phyloP scores from a whole-genome alignment of 1,140 invertebrate species.

The Anastrepha obliqua region DNA sequence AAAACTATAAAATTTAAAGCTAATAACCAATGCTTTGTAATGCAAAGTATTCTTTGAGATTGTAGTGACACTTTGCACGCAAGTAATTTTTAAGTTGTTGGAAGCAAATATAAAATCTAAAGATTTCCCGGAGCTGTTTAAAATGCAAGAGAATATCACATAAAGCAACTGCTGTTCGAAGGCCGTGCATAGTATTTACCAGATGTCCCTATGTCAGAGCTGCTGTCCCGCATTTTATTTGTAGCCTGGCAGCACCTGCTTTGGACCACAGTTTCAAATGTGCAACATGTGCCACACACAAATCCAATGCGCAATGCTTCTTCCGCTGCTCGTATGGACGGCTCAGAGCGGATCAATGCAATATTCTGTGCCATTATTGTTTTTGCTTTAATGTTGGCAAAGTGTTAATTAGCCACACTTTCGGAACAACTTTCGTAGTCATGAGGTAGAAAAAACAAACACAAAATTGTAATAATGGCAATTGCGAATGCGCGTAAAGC shows the following conservation, averaged over 20 bases:
- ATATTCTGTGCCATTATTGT: conserved; percentile 25
- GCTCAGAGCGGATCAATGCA: not conserved
- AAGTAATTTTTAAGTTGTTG: no score
- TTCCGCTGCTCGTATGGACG: not conserved
- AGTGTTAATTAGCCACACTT: conserved; percentile 46
- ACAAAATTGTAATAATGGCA: not conserved
- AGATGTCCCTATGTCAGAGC: no score
- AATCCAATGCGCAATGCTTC: not conserved
- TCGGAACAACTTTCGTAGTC: conserved; percentile 7
- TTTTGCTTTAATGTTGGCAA: conserved; percentile 31
- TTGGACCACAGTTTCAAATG: not conserved
- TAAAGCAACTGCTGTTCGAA: no score
- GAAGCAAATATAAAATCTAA: no score
- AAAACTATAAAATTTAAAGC: no score
- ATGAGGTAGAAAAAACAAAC: not conserved
- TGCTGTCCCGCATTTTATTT: not conserved
- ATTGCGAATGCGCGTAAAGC: not conserved
- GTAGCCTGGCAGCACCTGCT: not conserved
- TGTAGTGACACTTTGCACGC: no score
- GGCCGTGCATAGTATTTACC: no score
- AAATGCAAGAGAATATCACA: no score
- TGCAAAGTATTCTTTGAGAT: no score
- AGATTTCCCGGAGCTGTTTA: no score
- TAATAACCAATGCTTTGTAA: no score
- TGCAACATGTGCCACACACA: conserved; percentile 37